Base-by-base conservation (phyloP, 1,140 invertebrate genomes). In the Drosophila jambulina region DNA sequence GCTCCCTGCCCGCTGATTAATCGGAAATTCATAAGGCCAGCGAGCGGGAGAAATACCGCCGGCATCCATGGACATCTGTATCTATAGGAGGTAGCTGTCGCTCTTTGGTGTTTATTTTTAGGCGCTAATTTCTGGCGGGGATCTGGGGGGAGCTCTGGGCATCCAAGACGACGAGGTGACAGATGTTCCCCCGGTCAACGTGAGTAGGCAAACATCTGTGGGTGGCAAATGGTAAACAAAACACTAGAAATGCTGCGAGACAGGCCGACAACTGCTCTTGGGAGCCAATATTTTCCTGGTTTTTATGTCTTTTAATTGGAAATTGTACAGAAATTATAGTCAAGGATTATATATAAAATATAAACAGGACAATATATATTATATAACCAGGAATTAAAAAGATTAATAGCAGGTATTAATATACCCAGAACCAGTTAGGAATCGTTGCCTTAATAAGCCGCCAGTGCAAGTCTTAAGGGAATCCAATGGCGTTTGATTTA, bases 1-100 rank as follows among this genome's bases (percentile, higher is more conserved):
- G 65, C 43, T 60, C 51, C 19, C 36, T 48, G 34, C 13, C 43
- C 65, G 64, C 80, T 88, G 84, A 88, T 88, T 78, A 88, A 88
- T 88, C 46, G 78, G 75, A 75, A 75, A 81, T 67, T 81, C 65
- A 88, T 90, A 71, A 80, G 67, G 58, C 42, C 49, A 15, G 27
- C 25, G 3, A 45, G 19, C 40, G 19, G 40, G 25, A 40, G 19
- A 57, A 32, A 54, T 51, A 15, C 45, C 5, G 5, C 19, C 15
- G 17, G 38, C 29, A 32, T 56, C 36, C 40, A 25, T 58, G 32
- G 23, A 46, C 43, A 67, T 60, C 42, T 43, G 21, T 60, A 25
- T 60, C 34, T 2, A 36, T 68, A n/a, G 23, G 29, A 38, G 32
- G 23, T 45, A 5, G 42, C 40, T 51, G 32, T 10, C 7, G 51